A percentile compares a stretch with the other conserved stretches of the same genome.
Conservation (phyloP, 2,797 vertebrate genomes). For the Typhlichthys eigenmanni region DNA sequence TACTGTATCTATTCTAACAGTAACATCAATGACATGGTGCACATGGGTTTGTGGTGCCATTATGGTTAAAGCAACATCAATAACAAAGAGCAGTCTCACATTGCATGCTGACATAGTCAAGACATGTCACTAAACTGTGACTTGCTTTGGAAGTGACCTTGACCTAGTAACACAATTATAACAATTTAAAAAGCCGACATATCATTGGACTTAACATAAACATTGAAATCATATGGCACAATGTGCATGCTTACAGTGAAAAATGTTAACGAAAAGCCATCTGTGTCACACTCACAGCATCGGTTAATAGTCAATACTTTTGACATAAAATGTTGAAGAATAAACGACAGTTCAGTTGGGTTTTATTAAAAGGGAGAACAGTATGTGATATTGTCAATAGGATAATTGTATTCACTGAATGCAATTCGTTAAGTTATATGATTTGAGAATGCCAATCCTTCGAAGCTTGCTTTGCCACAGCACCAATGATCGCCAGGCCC, state of each 20-base stretch:
- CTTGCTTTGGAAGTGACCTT: constrained; percentile 1
- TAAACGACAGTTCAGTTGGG: too few relatives aligned
- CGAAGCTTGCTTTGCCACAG: constrained; percentile 3
- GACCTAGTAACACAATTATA: constrained; percentile 1
- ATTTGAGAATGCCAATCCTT: constrained; percentile 6
- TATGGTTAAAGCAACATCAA: neutral
- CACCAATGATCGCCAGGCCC: constrained; percentile 33
- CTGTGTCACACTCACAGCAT: too few relatives aligned
- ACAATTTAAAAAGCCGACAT: neutral
- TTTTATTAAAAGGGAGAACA: too few relatives aligned
- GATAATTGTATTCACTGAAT: neutral
- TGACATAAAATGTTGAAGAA: too few relatives aligned
- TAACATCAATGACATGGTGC: neutral
- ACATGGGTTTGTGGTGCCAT: neutral
- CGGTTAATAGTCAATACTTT: neutral
- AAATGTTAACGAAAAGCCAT: too few relatives aligned
- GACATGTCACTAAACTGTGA: constrained; percentile 4
- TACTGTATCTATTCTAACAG: too few relatives aligned
- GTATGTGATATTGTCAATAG: too few relatives aligned
- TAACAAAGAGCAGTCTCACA: constrained; percentile 16
- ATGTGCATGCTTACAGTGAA: neutral
- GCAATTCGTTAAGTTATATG: constrained; percentile 8
- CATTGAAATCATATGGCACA: neutral
- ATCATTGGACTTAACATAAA: neutral
- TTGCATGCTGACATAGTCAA: neutral